Evolutionary conservation across 1,140 invertebrate genomes (phyloP), one percentile per base, ranked within the genome.

Genomic region (Luehdorfia chinensis): DNA sequence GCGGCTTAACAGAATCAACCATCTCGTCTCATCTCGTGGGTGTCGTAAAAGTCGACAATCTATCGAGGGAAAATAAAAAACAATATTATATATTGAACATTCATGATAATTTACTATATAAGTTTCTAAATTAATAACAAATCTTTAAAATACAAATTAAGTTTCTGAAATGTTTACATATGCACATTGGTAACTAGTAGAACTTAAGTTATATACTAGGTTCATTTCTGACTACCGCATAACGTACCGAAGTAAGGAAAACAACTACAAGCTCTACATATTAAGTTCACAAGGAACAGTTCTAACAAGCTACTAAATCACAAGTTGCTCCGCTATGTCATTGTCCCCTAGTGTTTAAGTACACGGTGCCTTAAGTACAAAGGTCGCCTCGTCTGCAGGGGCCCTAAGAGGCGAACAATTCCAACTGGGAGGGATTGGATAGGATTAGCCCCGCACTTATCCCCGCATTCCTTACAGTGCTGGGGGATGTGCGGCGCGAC

Each of bases 391-490:
- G 39, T 43, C 25, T 43, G 39, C 4, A 8, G 39, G 39, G 39
- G 39, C 39, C 39, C 39, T 43, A 43, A 43, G 39, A 30, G 39
- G 39, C 34, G 34, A 21, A 43, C 39, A 30, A 43, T 43, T 43
- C 25, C 39, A 50, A 25, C 61, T 50, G 54, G 46, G 56, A 65
- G 66, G 72, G 66, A 52, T 54, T 47, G 56, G 52, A 59, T 59
- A 57, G 66, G 64, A 73, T 73, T 71, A 75, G 50, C 66, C 58
- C 57, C 55, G 51, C 47, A 49, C 52, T 75, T 62, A 75, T 67
- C 66, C 62, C 50, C 54, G 50, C 52, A 50, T 58, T 48, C 53
- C 52, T 23, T 16, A 34, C 47, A 36, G 39, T 34, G 44, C 45
- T 31, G 49, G 60, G 47, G 57, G 66, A 55, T 67, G 66, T 58